phyloP scores from a whole-genome alignment of 1,140 invertebrate genomes.

The Chionoecetes opilio region DNA sequence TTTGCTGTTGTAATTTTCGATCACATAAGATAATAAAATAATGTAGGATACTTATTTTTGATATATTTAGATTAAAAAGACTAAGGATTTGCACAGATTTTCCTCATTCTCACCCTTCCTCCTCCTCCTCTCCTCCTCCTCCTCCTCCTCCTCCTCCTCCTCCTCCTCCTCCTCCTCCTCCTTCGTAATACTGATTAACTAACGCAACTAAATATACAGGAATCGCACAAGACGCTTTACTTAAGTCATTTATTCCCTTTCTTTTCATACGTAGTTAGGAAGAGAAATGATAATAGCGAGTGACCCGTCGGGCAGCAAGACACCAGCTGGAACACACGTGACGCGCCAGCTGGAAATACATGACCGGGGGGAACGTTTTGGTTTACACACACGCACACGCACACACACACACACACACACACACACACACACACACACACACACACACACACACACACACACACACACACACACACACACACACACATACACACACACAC shows the following conservation, averaged over 20 bases:
- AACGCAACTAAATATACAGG: background rate
- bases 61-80: no score
- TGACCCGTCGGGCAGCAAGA: background rate
- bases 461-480: conserved; percentile 39
- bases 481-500: conserved; percentile 21
- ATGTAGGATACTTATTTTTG: no score
- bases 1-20: no score
- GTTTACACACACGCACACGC: background rate
- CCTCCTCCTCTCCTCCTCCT: background rate
- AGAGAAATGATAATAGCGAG: conserved; percentile 3
- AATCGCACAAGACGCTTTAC: conserved; percentile 16
- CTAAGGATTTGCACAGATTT: background rate
- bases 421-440: background rate
- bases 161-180: conserved; percentile 24
- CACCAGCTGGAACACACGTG: background rate
- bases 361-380: background rate
- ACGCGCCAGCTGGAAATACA: background rate
- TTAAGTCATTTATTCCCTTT: conserved; percentile 7
- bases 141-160: conserved; percentile 22
- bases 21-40: no score
- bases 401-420: conserved; percentile 32
- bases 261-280: background rate
- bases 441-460: conserved; percentile 23
- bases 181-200: background rate
- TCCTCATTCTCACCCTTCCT: no score